A percentile compares a stretch with the other conserved stretches of the same genome.
Evolutionary conservation across 2,113 vertebrate species (phyloP).

Genomic region (Menidia beryllina): DNA sequence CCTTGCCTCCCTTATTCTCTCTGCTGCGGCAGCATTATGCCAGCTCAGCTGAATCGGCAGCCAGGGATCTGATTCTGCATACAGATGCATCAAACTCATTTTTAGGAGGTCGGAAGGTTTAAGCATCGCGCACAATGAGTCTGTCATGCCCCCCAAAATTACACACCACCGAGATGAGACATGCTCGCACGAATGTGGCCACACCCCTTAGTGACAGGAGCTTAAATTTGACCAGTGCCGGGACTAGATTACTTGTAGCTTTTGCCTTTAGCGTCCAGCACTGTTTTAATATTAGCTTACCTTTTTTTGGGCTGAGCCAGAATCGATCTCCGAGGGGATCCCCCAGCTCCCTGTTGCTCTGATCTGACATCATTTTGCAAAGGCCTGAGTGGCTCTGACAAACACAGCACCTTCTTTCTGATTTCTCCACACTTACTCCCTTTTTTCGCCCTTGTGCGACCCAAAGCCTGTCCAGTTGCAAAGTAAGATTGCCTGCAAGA

Average conservation of each 20-base stretch:
- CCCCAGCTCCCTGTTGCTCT: conserved; percentile 59
- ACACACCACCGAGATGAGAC: conserved; percentile 9
- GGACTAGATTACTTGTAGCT: background rate
- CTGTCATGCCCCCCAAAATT: background rate
- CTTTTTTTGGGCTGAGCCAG: conserved; percentile 84
- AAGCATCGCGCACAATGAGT: conserved; percentile 8
- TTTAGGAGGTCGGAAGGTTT: background rate
- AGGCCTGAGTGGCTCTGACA: conserved; percentile 2
- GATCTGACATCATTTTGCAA: conserved; percentile 43
- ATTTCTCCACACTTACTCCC: conserved; percentile 26
- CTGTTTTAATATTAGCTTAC: conserved; percentile 59
- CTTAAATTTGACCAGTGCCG: conserved; percentile 17
- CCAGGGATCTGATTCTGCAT: conserved; percentile 57
- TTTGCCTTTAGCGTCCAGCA: background rate
- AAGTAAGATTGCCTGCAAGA: conserved; percentile 44
- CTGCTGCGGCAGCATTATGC: conserved; percentile 39
- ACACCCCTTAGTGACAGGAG: conserved; percentile 43
- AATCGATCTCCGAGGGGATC: conserved; percentile 83
- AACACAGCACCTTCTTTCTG: conserved; percentile 13
- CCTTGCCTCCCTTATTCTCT: conserved; percentile 42
- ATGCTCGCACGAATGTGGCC: conserved; percentile 1
- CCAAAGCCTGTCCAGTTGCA: conserved; percentile 29
- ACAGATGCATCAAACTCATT: conserved; percentile 29
- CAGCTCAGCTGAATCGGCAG: conserved; percentile 46
- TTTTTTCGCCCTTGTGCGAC: conserved; percentile 57